Conservation (phyloP, 2,113 vertebrate species). For the Tragelaphus strepsiceros region DNA sequence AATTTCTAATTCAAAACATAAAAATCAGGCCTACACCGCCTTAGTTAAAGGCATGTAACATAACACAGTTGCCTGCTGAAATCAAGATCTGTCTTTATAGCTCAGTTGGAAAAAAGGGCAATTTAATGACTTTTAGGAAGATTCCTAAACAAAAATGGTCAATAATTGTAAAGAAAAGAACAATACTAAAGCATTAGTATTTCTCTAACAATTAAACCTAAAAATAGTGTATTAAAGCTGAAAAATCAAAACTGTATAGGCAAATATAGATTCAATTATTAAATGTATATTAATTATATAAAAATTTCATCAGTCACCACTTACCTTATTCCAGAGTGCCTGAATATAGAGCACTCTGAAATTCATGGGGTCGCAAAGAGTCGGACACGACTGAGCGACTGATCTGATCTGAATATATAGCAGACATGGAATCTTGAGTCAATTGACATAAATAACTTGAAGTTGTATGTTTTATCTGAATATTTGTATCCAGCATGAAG, state of each 20-base stretch:
- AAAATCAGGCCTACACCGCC: background rate
- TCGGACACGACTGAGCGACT: no score
- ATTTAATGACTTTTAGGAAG: background rate
- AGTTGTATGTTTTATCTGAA: background rate
- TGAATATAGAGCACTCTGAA: background rate
- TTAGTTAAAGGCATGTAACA: background rate
- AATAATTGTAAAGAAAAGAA: background rate
- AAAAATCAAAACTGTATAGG: background rate
- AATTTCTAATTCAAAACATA: slow-evolving; percentile 46
- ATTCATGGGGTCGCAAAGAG: no score
- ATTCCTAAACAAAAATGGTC: background rate
- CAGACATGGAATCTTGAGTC: background rate
- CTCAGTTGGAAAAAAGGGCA: background rate
- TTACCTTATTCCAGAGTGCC: background rate
- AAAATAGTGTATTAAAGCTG: background rate
- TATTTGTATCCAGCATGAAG: background rate
- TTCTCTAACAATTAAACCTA: background rate
- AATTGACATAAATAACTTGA: background rate
- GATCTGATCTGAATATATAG: background rate
- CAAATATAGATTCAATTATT: background rate
- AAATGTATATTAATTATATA: background rate
- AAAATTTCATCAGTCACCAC: background rate
- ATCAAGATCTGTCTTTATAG: slow-evolving; percentile 23
- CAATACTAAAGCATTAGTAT: background rate
- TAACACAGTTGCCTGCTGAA: slow-evolving; percentile 8